Evolutionary conservation across 2,888 invertebrate genomes (phyloP).

Genomic region (Ypsolopha sequella): DNA sequence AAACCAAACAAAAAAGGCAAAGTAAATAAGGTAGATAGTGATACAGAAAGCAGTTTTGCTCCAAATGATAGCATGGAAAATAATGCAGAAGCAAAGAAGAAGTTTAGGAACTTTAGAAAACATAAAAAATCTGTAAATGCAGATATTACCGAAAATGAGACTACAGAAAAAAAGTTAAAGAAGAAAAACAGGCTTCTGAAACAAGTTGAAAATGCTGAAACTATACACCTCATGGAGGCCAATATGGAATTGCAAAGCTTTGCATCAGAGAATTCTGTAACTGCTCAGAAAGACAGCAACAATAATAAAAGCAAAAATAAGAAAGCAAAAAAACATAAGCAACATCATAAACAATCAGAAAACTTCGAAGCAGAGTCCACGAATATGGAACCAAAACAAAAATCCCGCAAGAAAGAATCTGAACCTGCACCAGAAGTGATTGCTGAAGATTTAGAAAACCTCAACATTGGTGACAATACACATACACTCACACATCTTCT

Average conservation of each 20-base stretch:
- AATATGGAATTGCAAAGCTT: slow-evolving; percentile 26
- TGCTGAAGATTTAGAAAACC: slow-evolving; percentile 39
- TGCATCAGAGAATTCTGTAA: too few species aligned
- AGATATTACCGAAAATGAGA: background rate
- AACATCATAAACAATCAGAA: background rate
- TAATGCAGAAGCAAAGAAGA: background rate
- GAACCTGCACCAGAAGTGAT: slow-evolving; percentile 30
- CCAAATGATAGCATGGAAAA: background rate
- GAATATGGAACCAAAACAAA: slow-evolving; percentile 29
- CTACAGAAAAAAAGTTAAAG: background rate
- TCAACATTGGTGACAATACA: slow-evolving; percentile 50
- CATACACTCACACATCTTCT: slow-evolving; percentile 43
- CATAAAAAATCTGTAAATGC: background rate
- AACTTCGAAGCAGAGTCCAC: background rate
- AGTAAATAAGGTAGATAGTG: background rate
- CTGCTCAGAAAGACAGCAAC: background rate
- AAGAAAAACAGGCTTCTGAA: background rate
- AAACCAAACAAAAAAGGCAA: too few species aligned
- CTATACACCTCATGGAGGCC: background rate
- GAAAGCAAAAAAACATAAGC: background rate
- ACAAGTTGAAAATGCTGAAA: background rate
- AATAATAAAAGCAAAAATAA: background rate
- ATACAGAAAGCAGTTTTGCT: background rate
- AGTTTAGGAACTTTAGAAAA: background rate
- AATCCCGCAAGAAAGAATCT: slow-evolving; percentile 26